These are phyloP conservation scores for Scaptomyza pallida DNA, from an alignment of 1,140 invertebrate genomes.

Conservation along the genomic window DNA sequence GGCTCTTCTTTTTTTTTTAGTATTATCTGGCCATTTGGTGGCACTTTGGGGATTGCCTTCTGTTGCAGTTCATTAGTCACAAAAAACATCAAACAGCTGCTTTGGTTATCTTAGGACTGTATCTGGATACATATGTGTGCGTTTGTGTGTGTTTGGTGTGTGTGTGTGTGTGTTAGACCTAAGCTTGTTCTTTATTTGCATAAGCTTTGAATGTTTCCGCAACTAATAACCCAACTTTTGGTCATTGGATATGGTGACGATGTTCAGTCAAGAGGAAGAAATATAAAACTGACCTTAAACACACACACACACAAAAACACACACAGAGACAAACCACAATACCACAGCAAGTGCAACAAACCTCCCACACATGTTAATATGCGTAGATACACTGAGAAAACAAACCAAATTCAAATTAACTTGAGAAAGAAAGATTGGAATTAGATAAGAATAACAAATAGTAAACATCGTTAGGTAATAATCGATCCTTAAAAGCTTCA, in stretches of 20 bases:
- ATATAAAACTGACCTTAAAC: background rate
- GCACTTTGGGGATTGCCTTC: background rate
- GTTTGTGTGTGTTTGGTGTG: background rate
- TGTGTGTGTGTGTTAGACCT: background rate
- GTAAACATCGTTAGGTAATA: no score
- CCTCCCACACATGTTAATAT: background rate
- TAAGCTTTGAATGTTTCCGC: slow-evolving; percentile 49
- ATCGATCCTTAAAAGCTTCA: no score
- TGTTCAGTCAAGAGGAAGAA: background rate
- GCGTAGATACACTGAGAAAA: no score
- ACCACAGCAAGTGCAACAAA: slow-evolving; percentile 39
- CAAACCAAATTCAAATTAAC: no score
- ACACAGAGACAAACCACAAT: slow-evolving; percentile 10
- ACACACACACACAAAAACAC: background rate
- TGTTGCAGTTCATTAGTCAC: background rate
- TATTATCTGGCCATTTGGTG: background rate
- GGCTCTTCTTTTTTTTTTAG: background rate
- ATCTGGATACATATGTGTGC: slow-evolving; percentile 7
- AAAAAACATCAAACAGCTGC: slow-evolving; percentile 44
- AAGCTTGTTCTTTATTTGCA: slow-evolving; percentile 33
- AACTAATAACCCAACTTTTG: slow-evolving; percentile 72
- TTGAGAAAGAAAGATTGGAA: no score
- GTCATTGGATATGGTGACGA: slow-evolving; percentile 12
- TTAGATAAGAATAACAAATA: no score
- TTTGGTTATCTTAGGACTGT: background rate